phyloP scores from a whole-genome alignment of 2,113 vertebrate species.

The Platysternon megacephalum region DNA sequence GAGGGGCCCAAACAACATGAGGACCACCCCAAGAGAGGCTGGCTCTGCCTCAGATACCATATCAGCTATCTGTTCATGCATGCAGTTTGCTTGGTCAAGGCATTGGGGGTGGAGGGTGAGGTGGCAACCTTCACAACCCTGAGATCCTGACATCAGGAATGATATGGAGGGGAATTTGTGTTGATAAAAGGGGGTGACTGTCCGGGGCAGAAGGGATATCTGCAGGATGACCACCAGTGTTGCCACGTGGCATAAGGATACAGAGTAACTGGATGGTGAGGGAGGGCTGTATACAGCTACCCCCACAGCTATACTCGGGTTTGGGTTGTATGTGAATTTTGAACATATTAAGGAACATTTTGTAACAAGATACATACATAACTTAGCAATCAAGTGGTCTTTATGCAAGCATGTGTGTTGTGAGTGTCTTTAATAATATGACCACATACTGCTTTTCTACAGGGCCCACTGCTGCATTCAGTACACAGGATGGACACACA shows the following conservation, averaged over 20 bases:
- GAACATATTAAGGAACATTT: not conserved
- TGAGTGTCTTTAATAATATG: not conserved
- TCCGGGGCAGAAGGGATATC: not conserved
- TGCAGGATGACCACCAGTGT: not conserved
- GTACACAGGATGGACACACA: not conserved
- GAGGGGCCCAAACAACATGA: not conserved
- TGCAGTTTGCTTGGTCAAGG: no score
- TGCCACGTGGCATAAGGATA: not conserved
- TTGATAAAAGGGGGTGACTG: not conserved
- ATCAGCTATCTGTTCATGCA: not conserved
- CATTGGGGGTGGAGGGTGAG: no score
- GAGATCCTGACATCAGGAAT: not conserved
- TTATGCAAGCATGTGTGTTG: not conserved
- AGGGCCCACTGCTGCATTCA: not conserved
- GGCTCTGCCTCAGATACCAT: not conserved
- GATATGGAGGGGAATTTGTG: not conserved
- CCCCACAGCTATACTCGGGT: no score
- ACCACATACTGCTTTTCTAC: not conserved
- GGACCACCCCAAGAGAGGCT: not conserved
- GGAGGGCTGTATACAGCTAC: not conserved
- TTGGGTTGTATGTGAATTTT: not conserved
- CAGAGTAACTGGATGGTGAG: no score
- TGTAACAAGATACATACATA: not conserved
- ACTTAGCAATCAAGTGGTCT: not conserved
- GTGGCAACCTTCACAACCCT: not conserved